phyloP scores from a whole-genome alignment of 2,888 invertebrate species.

The Chesias legatella region DNA sequence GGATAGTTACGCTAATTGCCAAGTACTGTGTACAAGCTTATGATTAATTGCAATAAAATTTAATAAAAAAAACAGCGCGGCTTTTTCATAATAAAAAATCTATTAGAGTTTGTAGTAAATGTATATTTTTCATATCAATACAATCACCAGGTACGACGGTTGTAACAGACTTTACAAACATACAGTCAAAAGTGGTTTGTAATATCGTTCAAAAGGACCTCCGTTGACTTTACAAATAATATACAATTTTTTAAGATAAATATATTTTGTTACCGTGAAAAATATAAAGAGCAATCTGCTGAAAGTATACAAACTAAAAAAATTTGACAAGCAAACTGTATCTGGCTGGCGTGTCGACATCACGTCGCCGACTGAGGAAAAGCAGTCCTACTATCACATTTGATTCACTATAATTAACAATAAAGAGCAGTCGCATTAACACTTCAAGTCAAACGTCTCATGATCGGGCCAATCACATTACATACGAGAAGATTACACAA shows the following conservation, averaged over 20 bases:
- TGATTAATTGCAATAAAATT: constrained; percentile 66
- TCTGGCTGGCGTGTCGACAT: constrained; percentile 23
- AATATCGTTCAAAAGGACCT: constrained; percentile 54
- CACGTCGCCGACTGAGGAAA: constrained; percentile 41
- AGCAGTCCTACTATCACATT: constrained; percentile 71
- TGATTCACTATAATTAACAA: constrained; percentile 52
- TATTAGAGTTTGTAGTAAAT: constrained; percentile 77
- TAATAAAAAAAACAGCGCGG: constrained; percentile 24
- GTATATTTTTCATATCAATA: constrained; percentile 76
- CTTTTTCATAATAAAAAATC: constrained; percentile 47
- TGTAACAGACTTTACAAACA: constrained; percentile 73
- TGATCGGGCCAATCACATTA: constrained; percentile 33
- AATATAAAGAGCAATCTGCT: constrained; percentile 45
- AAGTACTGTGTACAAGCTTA: constrained; percentile 54
- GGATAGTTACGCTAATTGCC: constrained; percentile 41
- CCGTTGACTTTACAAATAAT: constrained; percentile 38
- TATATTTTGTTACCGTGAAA: constrained; percentile 43
- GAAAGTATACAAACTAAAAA: constrained; percentile 26
- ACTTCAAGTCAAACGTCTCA: constrained; percentile 40
- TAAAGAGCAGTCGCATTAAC: constrained; percentile 67
- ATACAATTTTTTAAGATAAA: constrained; percentile 48
- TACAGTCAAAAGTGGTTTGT: constrained; percentile 59
- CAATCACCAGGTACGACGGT: constrained; percentile 78
- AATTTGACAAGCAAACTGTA: constrained; percentile 19
- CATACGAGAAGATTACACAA: constrained; percentile 30